Base-by-base conservation (phyloP, 2,797 vertebrate species). In the Enteromius treurensis region DNA sequence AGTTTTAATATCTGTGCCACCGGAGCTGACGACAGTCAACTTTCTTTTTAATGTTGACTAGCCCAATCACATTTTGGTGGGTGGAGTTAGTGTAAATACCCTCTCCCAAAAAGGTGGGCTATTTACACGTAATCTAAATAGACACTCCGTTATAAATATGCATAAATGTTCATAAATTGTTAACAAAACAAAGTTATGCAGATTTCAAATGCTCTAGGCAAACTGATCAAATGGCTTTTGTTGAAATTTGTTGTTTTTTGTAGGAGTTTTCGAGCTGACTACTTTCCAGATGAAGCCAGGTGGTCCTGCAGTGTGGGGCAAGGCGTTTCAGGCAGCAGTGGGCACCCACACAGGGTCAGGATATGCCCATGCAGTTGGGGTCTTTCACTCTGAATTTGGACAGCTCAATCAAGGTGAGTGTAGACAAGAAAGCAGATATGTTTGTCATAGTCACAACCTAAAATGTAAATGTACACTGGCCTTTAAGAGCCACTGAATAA, bases 221-320 rank as follows among this genome's bases (percentile, higher is more conserved):
- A 26, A 45, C 3, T 77, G 15, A 42, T 29, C 37, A 1, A 42
- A 26, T 6, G 1, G 14, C 4, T 29, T 77, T 60, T 60, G 2
- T 29, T 21, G 0, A 45, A 42, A 58, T 51, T 8, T 81, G 13
- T 82, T 15, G 21, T 87, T 77, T 87, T 9, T 83, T 85, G 21
- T 87, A 99, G 98, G 98, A 80, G 92, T 97, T 9, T 98, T 96
- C 19, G 98, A 99, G 89, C 90, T 97, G 90, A 90, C 91, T 1
- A 95, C 94, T n/a, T 97, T 96, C 91, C 95, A 95, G 85, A 97
- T 98, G 96, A 95, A 94, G 58, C 96, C 97, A 0, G 97, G 98
- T 0, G 97, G 96, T 15, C 96, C 96, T 3, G 94, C 94, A 0
- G 85, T 98, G 49, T 98, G 97, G 97, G 96, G 95, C 1, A 21